Evolutionary conservation across 2,797 vertebrate species (phyloP).

Genomic region (Cyprinodon diabolis): DNA sequence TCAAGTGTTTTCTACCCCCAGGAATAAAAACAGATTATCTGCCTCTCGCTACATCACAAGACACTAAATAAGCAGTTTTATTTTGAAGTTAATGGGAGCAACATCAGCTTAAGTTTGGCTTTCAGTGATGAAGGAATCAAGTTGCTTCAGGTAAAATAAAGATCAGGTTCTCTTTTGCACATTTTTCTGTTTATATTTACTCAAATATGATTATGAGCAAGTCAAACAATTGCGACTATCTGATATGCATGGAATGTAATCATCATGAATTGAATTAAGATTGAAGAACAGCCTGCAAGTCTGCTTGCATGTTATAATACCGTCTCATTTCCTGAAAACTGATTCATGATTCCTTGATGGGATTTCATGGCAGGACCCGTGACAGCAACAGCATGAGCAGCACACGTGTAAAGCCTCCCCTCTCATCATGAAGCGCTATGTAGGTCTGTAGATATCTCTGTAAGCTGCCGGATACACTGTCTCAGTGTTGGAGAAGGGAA

Average conservation of each 20-base stretch:
- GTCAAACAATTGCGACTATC: conserved; percentile 2
- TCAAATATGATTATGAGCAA: neutral
- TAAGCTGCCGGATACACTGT: conserved; percentile 55
- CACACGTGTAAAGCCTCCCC: conserved; percentile 21
- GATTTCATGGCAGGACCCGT: conserved; percentile 17
- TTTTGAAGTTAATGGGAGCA: conserved; percentile 3
- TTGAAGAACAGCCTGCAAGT: conserved; percentile 2
- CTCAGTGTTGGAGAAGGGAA: conserved; percentile 19
- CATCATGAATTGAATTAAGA: neutral
- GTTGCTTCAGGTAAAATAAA: conserved; percentile 21
- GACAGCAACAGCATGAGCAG: conserved; percentile 23
- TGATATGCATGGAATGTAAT: neutral
- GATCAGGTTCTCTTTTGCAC: conserved; percentile 23
- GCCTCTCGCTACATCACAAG: too few relatives aligned
- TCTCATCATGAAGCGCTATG: conserved; percentile 23
- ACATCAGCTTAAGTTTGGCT: conserved; percentile 11
- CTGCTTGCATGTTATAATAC: neutral
- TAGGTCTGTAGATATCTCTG: conserved; percentile 30
- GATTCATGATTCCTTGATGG: conserved; percentile 8
- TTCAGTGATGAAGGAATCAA: conserved; percentile 38
- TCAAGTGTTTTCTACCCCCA: too few relatives aligned
- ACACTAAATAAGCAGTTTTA: too few relatives aligned
- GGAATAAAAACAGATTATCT: too few relatives aligned
- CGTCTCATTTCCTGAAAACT: neutral
- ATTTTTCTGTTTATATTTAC: neutral